Percentiles rank a stretch among this genome's conserved stretches.
Conservation (phyloP, 2,113 vertebrate genomes). For the Phodopus roborovskii region DNA sequence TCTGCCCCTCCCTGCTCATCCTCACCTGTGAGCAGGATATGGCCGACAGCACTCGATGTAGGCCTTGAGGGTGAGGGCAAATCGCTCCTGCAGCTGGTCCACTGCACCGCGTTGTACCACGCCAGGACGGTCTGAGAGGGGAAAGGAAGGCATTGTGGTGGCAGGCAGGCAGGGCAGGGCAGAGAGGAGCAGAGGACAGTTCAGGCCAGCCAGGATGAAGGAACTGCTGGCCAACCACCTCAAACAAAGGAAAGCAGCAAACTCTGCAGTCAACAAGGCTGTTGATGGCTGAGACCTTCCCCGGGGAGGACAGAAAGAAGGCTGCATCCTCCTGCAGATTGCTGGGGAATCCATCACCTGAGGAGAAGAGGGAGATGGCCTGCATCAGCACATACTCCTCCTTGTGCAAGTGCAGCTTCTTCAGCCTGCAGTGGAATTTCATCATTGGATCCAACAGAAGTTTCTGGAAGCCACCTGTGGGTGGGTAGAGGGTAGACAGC, state of each 20-base stretch:
- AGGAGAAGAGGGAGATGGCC: constrained; percentile 90
- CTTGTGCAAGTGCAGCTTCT: constrained; percentile 86
- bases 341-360: constrained; percentile 79
- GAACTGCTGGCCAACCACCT: background rate
- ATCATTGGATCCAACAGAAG: constrained; percentile 89
- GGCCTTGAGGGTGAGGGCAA: constrained; percentile 68
- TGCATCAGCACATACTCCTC: constrained; percentile 90
- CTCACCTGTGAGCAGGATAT: constrained; percentile 71
- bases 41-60: constrained; percentile 75
- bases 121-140: constrained; percentile 67
- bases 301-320: background rate
- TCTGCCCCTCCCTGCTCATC: background rate
- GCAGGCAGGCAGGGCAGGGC: background rate
- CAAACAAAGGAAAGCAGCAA: background rate
- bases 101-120: constrained; percentile 56
- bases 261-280: background rate
- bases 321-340: background rate
- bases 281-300: background rate
- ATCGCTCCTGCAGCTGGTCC: constrained; percentile 75
- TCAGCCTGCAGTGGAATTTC: constrained; percentile 90
- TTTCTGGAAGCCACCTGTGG: constrained; percentile 90
- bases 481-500: background rate
- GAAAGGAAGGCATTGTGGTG: background rate
- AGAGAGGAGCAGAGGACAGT: background rate
- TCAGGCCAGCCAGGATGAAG: background rate